Percentiles rank a stretch among this genome's conserved stretches.
Evolutionary conservation across 2,113 vertebrate species (phyloP).

Genomic region (Petaurus breviceps): DNA sequence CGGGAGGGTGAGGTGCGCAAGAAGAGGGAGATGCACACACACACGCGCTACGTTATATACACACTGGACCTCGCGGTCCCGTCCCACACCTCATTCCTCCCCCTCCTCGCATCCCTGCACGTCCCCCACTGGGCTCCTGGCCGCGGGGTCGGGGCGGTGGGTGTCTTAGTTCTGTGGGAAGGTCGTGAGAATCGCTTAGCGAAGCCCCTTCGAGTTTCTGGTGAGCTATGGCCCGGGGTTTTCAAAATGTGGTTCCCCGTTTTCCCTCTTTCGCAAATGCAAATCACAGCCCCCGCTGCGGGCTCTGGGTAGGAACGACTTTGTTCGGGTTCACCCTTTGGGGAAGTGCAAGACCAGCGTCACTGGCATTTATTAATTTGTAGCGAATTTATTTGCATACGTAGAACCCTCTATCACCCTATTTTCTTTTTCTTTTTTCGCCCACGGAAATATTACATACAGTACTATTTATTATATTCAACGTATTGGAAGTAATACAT

Average conservation of each 20-base stretch:
- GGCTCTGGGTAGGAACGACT: neutral
- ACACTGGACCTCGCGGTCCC: neutral
- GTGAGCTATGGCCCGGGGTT: constrained; percentile 50
- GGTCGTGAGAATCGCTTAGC: neutral
- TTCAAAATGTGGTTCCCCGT: constrained; percentile 75
- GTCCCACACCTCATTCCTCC: too few relatives aligned
- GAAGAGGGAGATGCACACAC: neutral
- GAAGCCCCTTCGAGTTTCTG: neutral
- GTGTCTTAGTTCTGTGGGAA: neutral
- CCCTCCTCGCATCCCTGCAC: too few relatives aligned
- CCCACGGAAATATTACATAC: neutral
- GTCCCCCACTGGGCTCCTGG: neutral
- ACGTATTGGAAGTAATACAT: neutral
- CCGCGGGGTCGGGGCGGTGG: accelerated
- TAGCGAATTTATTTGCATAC: constrained; percentile 47
- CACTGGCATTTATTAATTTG: neutral
- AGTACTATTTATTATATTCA: neutral
- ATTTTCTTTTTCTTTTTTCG: neutral
- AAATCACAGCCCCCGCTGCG: constrained; percentile 70
- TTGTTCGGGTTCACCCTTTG: neutral
- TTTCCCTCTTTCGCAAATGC: constrained; percentile 72
- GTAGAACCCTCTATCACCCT: constrained; percentile 40
- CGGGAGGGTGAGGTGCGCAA: constrained; percentile 43
- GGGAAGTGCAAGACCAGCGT: constrained; percentile 45
- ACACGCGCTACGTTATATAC: neutral